Base-by-base conservation (phyloP, 2,888 invertebrate species). In the Anticlea derivata region DNA sequence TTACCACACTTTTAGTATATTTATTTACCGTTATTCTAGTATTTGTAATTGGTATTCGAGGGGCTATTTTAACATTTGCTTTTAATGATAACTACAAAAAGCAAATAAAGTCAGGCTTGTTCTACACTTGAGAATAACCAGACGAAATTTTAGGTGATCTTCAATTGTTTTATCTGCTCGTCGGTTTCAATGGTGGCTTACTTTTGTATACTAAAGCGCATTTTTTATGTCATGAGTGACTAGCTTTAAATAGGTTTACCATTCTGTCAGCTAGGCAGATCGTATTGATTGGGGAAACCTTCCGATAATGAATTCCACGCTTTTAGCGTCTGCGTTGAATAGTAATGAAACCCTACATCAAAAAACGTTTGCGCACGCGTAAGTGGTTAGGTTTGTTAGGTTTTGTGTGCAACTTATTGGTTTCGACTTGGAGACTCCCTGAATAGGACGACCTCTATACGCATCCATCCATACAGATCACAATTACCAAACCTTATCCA, bases 291-390 rank as follows among this genome's bases (percentile, higher is more conserved):
- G 22, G 33, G 10, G 34, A 40, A 45, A 45, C 27, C 38, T 31
- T 29, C 43, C 5, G 33, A 29, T 45, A 45, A 50, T 50, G 29
- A 45, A 45, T 40, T 45, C 39, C 45, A 45, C 34, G 33, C 23
- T 34, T 50, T 20, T 34, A 13, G 27, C 20, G 22, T 20, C 35
- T 29, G 40, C 34, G 34, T 30, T 50, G 50, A 50, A 50, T 50
- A 45, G 12, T 45, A 45, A 50, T 45, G 34, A 35, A 35, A 35
- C 34, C 29, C 40, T 30, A 24, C 30, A 12, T 50, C 13, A 11
- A 27, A 26, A 44, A 41, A 20, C 11, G 13, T 43, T 46, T 26
- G 34, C 23, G 23, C 6, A 34, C 33, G 26, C 20, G 26, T 41
- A 24, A 13, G 11, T 44, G 27, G 11, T 30, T 24, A 5, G 10